phyloP scores from a whole-genome alignment of 2,113 vertebrate species.

The Anhinga anhinga region DNA sequence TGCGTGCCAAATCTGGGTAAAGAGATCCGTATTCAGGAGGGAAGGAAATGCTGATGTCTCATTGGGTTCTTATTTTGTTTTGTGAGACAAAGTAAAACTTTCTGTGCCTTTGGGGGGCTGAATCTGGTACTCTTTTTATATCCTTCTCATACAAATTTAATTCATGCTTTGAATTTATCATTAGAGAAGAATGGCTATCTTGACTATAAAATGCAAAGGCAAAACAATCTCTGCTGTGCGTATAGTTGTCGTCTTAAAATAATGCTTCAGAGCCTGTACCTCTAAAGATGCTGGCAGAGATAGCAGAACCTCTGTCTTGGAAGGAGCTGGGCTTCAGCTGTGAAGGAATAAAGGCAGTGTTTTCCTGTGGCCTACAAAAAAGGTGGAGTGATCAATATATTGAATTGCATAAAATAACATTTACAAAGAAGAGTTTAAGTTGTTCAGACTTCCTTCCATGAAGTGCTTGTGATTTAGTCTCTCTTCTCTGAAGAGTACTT shows the following conservation, averaged over 20 bases:
- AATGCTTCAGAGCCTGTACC: not conserved
- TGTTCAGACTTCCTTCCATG: not conserved
- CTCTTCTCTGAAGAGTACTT: not conserved
- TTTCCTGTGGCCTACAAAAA: not conserved
- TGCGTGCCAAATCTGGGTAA: not conserved
- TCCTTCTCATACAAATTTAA: not conserved
- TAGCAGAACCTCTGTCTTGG: not conserved
- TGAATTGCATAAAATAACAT: not conserved
- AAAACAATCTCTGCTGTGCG: fast-evolving
- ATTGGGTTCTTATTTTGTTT: not conserved
- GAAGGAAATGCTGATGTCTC: not conserved
- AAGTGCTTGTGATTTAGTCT: not conserved
- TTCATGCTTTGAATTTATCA: not conserved
- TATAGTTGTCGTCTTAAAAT: not conserved
- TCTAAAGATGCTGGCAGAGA: not conserved
- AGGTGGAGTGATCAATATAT: not conserved
- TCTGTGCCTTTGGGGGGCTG: not conserved
- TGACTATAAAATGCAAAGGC: not conserved
- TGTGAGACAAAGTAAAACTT: not conserved
- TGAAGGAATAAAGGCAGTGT: not conserved
- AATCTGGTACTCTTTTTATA: not conserved
- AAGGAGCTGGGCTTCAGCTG: not conserved
- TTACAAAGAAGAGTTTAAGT: not conserved
- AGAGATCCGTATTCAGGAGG: not conserved
- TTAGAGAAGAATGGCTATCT: not conserved